Percentiles rank a stretch among this genome's conserved stretches.
Conservation (phyloP, 2,888 invertebrate species). For the Napeogenes sylphis region DNA sequence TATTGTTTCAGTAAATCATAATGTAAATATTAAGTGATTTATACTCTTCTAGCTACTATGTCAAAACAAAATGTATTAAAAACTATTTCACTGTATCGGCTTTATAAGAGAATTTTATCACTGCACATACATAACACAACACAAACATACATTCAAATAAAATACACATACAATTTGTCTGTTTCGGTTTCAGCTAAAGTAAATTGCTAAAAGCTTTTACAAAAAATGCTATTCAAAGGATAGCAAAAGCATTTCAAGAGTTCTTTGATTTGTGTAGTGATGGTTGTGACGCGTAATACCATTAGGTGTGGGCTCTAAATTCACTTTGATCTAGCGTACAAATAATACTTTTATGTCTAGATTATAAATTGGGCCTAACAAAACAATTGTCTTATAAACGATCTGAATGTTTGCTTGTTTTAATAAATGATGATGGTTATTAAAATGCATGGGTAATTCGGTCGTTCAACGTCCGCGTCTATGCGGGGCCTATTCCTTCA, state of each 20-base stretch:
- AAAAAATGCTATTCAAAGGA: conserved; percentile 11
- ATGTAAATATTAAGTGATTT: too few species aligned
- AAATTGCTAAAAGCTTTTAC: conserved; percentile 6
- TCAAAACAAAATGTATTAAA: too few species aligned
- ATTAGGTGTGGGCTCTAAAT: conserved; percentile 14
- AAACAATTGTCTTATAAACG: not conserved
- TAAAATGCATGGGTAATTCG: not conserved
- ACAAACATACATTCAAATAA: not conserved
- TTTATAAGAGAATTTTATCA: not conserved
- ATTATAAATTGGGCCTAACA: not conserved
- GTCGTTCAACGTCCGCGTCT: conserved; percentile 10
- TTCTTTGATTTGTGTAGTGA: conserved; percentile 22
- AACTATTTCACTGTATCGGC: too few species aligned
- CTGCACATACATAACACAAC: not conserved
- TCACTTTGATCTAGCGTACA: conserved; percentile 14
- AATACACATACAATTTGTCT: not conserved
- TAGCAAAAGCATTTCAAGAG: conserved; percentile 17
- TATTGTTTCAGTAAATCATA: too few species aligned
- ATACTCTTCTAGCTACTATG: too few species aligned
- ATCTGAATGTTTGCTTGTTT: not conserved
- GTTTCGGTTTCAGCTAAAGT: conserved; percentile 2
- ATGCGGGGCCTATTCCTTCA: not conserved
- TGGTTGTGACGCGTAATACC: conserved; percentile 23
- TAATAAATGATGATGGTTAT: not conserved
- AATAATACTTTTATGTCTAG: conserved; percentile 7